Base-by-base conservation (phyloP, 2,113 vertebrate species). In the Tupaia chinensis region DNA sequence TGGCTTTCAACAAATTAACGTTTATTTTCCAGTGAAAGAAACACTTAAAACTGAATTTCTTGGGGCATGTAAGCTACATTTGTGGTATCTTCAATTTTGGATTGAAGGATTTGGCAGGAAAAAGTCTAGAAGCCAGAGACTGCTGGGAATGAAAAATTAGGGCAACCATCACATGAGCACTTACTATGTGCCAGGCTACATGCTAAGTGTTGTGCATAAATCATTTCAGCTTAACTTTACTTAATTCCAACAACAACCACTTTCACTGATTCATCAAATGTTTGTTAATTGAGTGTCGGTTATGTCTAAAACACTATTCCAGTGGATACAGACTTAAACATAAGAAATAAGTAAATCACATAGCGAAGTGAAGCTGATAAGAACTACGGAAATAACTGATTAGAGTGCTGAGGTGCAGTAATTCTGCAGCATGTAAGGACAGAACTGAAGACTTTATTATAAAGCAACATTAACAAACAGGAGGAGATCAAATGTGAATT, bases 111-210 rank as follows among this genome's bases (percentile, higher is more conserved):
- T 83, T 79, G 15, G 70, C 20, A 4, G 53, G 88, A 93, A 76
- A 63, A 95, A 81, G 63, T 96, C 60, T 69, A 81, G 80, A 96
- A 93, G 72, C 70, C 83, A 96, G 77, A 91, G 88, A 93, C 66
- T 80, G 70, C 19, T n/a, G 44, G 58, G 74, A 83, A 89, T 83
- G 89, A 63, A 54, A 82, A 92, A 85, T 44, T 63, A 91, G 73
- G 81, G 34, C 73, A 16, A 56, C 16, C 23, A 82, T 58, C 13
- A 5, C 74, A 23, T 20, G 65, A 69, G 22, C 8, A 12, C 17
- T 78, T 72, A 13, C 54, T 15, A 0, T 3, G 1, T 65, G 77
- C 27, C 66, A 82, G 58, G 32, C 19, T 17, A 3, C 58, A 16
- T 93, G 60, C 32, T 79, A n/a, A 54, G 11, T 53, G 16, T 29